A percentile compares a stretch with the other conserved stretches of the same genome.
Evolutionary conservation across 2,113 vertebrate genomes (phyloP).

Genomic region (Calidris pugnax): DNA sequence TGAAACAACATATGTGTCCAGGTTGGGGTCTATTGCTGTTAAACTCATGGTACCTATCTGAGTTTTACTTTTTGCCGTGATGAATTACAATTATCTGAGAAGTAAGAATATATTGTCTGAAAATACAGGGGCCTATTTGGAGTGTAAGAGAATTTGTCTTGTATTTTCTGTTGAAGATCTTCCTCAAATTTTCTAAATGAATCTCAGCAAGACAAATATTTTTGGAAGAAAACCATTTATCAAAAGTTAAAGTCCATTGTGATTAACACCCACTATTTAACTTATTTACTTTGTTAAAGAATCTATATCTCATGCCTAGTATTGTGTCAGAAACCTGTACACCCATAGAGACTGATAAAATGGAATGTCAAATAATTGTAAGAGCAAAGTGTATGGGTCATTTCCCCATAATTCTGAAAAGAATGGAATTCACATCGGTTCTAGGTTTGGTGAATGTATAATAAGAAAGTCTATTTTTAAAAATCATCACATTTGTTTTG

Average conservation of each 20-base stretch:
- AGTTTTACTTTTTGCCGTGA: neutral
- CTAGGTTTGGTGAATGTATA: neutral
- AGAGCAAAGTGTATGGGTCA: neutral
- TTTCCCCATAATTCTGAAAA: neutral
- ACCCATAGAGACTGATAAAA: neutral
- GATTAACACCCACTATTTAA: neutral
- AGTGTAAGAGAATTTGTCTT: neutral
- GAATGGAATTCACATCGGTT: neutral
- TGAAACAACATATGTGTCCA: neutral
- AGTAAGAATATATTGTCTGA: neutral
- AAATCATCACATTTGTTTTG: neutral
- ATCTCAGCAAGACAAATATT: neutral
- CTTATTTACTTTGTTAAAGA: neutral
- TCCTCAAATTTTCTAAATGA: neutral
- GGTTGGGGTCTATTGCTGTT: neutral
- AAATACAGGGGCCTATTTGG: neutral
- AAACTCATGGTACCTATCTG: neutral
- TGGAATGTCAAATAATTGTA: neutral
- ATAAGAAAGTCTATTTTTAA: neutral
- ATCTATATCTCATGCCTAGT: neutral
- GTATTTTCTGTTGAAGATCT: neutral
- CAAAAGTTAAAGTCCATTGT: constrained; percentile 18
- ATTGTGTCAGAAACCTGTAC: neutral
- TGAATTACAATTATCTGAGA: neutral
- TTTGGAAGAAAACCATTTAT: neutral